A percentile compares a stretch with the other conserved stretches of the same genome.
phyloP scores from a whole-genome alignment of 2,797 vertebrate species.

The Hephaestus fuliginosus region DNA sequence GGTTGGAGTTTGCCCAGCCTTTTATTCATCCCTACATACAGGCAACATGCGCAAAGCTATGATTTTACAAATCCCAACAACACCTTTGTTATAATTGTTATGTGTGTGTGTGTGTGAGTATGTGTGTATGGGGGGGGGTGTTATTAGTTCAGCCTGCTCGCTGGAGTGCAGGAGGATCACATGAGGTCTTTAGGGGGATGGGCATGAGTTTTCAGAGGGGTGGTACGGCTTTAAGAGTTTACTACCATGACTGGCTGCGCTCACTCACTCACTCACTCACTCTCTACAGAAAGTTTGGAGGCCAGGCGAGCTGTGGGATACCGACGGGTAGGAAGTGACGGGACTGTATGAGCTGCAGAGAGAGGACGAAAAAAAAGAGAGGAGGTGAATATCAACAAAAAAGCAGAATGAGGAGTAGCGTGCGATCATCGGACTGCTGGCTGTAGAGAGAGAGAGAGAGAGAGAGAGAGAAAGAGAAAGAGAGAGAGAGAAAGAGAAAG shows the following conservation, averaged over 20 bases:
- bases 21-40: conserved; percentile 34
- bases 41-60: conserved; percentile 35
- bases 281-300: conserved; percentile 81
- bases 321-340: conserved; percentile 91
- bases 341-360: conserved; percentile 69
- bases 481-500: no score
- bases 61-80: conserved; percentile 61
- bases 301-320: conserved; percentile 81
- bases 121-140: conserved; percentile 31
- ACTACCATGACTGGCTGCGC: conserved; percentile 74
- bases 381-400: conserved; percentile 69
- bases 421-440: conserved; percentile 50
- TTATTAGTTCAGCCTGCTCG: conserved; percentile 69
- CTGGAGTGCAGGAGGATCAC: conserved; percentile 73
- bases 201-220: conserved; percentile 68
- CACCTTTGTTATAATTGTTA: conserved; percentile 62
- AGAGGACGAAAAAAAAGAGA: conserved; percentile 20
- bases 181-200: conserved; percentile 80
- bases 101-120: not conserved
- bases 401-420: conserved; percentile 71
- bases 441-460: not conserved
- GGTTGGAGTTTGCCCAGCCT: conserved; percentile 23
- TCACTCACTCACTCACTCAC: conserved; percentile 60
- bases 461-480: no score
- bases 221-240: conserved; percentile 90